Evolutionary conservation across 2,888 invertebrate species (phyloP).

Genomic region (Notodonta dromedarius): DNA sequence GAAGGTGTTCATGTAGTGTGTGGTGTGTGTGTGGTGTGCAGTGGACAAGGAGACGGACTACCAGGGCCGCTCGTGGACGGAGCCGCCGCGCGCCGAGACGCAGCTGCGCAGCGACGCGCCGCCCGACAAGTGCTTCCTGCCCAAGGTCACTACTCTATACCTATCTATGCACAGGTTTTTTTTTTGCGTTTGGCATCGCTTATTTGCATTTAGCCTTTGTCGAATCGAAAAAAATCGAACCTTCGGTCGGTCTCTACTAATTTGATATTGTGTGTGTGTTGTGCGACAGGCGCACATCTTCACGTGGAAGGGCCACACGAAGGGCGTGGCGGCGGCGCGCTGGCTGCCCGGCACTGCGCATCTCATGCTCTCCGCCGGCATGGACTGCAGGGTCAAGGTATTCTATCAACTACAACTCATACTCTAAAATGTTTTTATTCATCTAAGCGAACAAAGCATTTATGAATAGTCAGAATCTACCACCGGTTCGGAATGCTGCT

Average conservation of each 20-base stretch:
- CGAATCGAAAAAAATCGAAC: no score
- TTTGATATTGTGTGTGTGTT: conserved; percentile 21
- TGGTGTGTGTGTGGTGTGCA: conserved; percentile 56
- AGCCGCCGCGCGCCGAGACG: conserved; percentile 92
- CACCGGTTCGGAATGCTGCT: no score
- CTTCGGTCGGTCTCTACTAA: no score
- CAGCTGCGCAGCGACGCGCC: conserved; percentile 87
- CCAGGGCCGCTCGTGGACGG: conserved; percentile 97
- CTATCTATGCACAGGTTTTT: no score
- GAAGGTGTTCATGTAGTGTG: no score
- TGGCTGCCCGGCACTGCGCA: conserved; percentile 98
- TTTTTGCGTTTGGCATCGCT: no score
- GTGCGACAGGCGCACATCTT: conserved; percentile 90
- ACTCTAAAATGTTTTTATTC: no score
- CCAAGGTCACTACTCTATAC: conserved; percentile 84
- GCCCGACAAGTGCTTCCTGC: conserved; percentile 97
- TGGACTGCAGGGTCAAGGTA: conserved; percentile 98
- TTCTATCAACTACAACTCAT: no score
- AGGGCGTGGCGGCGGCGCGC: conserved; percentile 96
- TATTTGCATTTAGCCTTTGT: no score
- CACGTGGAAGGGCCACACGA: conserved; percentile 98
- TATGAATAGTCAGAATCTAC: no score
- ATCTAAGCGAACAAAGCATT: no score
- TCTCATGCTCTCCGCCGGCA: conserved; percentile 96
- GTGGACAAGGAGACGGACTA: conserved; percentile 98